These are phyloP conservation scores for Meandrusa payeni DNA, from an alignment of 2,888 invertebrate genomes.

Conservation along the genomic window DNA sequence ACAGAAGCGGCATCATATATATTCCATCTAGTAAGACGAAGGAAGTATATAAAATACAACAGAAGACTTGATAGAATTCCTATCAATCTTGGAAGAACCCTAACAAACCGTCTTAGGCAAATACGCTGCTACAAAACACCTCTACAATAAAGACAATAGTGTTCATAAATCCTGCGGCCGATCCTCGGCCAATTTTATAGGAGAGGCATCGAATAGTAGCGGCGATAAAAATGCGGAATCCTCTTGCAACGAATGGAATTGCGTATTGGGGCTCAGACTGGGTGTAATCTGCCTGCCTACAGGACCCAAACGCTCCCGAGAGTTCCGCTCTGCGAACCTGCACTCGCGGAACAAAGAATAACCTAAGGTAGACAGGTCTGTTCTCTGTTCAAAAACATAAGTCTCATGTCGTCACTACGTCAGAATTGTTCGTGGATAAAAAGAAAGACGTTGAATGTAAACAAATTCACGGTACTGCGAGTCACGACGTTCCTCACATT, in stretches of 20 bases:
- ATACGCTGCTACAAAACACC: constrained; percentile 10
- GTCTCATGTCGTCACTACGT: too few relatives aligned
- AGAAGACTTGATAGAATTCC: background rate
- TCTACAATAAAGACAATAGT: constrained; percentile 14
- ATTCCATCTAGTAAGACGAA: too few relatives aligned
- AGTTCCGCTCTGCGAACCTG: constrained; percentile 52
- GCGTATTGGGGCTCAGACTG: constrained; percentile 77
- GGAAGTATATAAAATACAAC: background rate
- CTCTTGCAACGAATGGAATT: constrained; percentile 71
- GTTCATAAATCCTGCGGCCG: constrained; percentile 36
- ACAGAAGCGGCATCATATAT: too few relatives aligned
- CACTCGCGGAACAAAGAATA: constrained; percentile 55
- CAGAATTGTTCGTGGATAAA: too few relatives aligned
- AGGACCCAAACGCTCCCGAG: constrained; percentile 71
- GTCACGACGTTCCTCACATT: too few relatives aligned
- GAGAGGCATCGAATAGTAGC: constrained; percentile 49
- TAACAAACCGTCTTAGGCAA: constrained; percentile 7
- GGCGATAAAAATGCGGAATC: constrained; percentile 74
- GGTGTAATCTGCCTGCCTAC: constrained; percentile 76
- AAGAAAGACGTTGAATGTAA: too few relatives aligned
- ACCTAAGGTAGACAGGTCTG: constrained; percentile 15
- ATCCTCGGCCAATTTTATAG: constrained; percentile 56
- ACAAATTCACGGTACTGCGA: too few relatives aligned
- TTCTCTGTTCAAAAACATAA: too few relatives aligned
- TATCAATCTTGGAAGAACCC: constrained; percentile 3